These are phyloP conservation scores for Ictalurus furcatus DNA, from an alignment of 2,113 vertebrate genomes.

Conservation along the genomic window DNA sequence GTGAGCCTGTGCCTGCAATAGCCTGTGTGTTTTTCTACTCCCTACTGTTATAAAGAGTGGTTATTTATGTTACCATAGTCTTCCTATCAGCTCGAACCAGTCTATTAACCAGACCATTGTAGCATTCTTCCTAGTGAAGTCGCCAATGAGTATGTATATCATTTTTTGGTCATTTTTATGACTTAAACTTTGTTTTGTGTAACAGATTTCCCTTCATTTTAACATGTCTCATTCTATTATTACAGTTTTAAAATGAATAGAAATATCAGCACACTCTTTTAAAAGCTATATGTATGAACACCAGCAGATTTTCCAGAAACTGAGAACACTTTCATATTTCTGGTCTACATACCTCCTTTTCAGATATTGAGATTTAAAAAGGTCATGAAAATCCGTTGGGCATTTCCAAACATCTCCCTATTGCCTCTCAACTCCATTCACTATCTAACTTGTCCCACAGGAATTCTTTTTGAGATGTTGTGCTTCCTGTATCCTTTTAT, in stretches of 20 bases:
- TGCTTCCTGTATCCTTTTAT: conserved; percentile 48
- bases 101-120: not conserved
- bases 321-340: not conserved
- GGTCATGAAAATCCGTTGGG: conserved; percentile 45
- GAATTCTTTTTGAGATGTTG: conserved; percentile 42
- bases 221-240: not conserved
- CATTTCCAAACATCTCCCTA: conserved; percentile 34
- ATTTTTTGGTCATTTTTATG: not conserved
- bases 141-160: not conserved
- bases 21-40: not conserved
- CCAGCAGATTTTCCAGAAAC: not conserved
- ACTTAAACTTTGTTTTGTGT: not conserved
- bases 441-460: conserved; percentile 42
- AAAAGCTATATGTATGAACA: not conserved
- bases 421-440: conserved; percentile 33
- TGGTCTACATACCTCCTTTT: not conserved
- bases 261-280: conserved; percentile 5
- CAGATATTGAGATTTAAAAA: conserved; percentile 21
- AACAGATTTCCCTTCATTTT: not conserved
- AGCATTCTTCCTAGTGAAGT: not conserved
- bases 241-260: conserved; percentile 19
- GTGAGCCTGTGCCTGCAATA: not conserved
- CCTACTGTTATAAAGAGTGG: not conserved
- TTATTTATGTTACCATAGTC: not conserved
- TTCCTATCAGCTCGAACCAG: not conserved